Conservation (phyloP, 2,113 vertebrate genomes). For the Scalopus aquaticus region DNA sequence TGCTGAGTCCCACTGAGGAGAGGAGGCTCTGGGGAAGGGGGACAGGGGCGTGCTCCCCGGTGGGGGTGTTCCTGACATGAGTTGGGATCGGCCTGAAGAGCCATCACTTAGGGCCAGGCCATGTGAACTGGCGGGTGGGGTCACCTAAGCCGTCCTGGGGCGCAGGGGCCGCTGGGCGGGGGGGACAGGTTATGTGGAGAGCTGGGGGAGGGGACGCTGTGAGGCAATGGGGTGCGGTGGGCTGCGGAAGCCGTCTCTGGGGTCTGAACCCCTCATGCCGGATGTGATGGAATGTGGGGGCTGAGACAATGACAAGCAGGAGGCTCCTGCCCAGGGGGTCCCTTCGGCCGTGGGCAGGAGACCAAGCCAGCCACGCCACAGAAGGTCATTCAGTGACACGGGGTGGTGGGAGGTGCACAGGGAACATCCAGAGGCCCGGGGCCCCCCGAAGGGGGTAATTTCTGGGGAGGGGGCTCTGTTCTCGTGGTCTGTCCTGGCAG, state of each 20-base stretch:
- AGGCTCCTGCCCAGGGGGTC: background rate
- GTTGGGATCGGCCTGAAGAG: background rate
- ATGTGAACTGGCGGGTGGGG: too few relatives aligned
- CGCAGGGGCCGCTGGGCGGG: background rate
- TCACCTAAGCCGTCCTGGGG: background rate
- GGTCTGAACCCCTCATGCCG: background rate
- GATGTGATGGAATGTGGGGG: background rate
- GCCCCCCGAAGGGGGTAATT: accelerated
- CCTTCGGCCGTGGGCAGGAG: accelerated
- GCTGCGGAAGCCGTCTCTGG: background rate
- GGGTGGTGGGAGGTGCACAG: accelerated
- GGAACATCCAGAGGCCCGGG: background rate
- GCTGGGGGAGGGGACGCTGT: accelerated
- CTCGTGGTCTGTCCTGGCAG: too few relatives aligned
- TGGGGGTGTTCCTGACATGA: too few relatives aligned
- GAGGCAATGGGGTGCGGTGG: background rate
- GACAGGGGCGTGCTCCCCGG: background rate
- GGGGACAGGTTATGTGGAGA: too few relatives aligned
- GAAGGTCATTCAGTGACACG: accelerated
- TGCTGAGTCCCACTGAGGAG: background rate
- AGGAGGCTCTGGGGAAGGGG: too few relatives aligned
- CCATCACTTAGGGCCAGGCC: background rate
- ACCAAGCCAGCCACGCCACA: too few relatives aligned
- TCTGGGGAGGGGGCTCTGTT: background rate
- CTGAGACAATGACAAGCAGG: background rate